These are phyloP conservation scores for Ips nitidus DNA, from an alignment of 1,140 invertebrate species.

Conservation along the genomic window DNA sequence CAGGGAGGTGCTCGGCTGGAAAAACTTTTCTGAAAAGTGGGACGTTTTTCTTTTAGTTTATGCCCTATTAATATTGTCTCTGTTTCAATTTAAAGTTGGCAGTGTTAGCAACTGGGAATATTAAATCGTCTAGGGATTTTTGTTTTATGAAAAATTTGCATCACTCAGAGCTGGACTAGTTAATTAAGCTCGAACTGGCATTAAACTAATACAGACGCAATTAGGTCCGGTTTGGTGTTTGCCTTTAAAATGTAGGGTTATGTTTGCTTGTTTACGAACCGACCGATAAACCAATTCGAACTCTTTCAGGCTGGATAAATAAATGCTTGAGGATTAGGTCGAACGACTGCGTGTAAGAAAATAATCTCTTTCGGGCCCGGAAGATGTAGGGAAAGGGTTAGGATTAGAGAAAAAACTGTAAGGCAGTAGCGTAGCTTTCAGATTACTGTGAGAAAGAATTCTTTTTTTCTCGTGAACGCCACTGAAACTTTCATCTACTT, in stretches of 20 bases:
- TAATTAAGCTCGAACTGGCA: no score
- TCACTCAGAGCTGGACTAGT: no score
- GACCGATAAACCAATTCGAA: no score
- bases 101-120: conserved; percentile 33
- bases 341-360: background rate
- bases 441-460: background rate
- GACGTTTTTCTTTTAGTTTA: conserved; percentile 36
- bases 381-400: conserved; percentile 7
- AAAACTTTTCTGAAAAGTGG: conserved; percentile 26
- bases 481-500: conserved; percentile 14
- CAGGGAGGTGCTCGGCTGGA: conserved; percentile 11
- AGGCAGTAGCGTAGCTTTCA: background rate
- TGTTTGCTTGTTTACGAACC: no score
- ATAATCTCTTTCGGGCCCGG: background rate
- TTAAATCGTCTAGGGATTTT: conserved; percentile 33
- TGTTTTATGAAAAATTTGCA: background rate
- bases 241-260: no score
- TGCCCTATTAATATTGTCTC: conserved; percentile 36
- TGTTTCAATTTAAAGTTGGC: conserved; percentile 36
- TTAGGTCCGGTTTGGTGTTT: no score
- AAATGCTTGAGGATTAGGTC: conserved; percentile 4
- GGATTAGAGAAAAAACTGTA: background rate
- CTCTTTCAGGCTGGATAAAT: conserved; percentile 13
- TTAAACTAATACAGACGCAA: no score
- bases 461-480: background rate